These are phyloP conservation scores for Atlantisia rogersi DNA, from an alignment of 2,113 vertebrate genomes.

Conservation along the genomic window DNA sequence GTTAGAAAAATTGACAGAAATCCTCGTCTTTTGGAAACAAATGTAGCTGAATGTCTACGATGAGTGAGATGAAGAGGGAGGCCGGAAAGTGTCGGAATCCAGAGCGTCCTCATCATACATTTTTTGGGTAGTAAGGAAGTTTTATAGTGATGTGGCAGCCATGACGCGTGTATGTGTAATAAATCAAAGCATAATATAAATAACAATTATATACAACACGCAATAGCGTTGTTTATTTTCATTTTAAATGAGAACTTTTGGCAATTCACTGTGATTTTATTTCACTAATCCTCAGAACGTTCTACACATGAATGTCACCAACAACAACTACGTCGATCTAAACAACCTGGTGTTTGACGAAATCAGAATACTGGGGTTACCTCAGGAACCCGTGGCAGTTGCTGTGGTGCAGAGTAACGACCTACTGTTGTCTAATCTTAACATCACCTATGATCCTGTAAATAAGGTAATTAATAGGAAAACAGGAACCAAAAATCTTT, in stretches of 20 bases:
- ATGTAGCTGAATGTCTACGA: background rate
- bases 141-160: background rate
- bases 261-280: background rate
- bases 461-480: conserved; percentile 74
- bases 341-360: conserved; percentile 81
- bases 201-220: too few species aligned
- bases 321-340: conserved; percentile 75
- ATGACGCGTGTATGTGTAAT: too few species aligned
- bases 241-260: background rate
- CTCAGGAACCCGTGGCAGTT: background rate
- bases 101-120: too few species aligned
- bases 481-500: too few species aligned
- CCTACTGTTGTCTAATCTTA: background rate
- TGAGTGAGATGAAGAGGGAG: background rate
- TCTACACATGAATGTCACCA: conserved; percentile 65
- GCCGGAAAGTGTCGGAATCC: background rate
- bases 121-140: background rate
- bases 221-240: too few species aligned
- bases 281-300: conserved; percentile 62
- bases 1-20: background rate
- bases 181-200: too few species aligned
- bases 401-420: background rate
- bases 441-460: conserved; percentile 63
- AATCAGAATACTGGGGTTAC: conserved; percentile 82
- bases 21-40: background rate